Conservation (phyloP, 2,888 invertebrate genomes). For the Cylloceria caligata region DNA sequence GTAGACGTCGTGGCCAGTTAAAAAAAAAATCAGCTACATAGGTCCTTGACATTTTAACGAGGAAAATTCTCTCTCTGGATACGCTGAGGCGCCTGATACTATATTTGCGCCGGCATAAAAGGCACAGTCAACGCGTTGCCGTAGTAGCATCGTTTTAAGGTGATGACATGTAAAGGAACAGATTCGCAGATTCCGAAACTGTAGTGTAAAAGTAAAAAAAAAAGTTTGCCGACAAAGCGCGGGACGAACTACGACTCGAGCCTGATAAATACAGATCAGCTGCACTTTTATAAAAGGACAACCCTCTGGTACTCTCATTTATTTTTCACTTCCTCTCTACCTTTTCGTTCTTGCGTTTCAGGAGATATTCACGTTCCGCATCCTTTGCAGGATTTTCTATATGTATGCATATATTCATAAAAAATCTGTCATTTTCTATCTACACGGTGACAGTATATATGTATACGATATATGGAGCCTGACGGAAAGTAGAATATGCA, state of each 20-base stretch:
- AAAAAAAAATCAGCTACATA: background rate
- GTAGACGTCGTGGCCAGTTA: background rate
- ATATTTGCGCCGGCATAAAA: background rate
- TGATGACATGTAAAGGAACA: slow-evolving; percentile 2
- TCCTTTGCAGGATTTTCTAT: slow-evolving; percentile 23
- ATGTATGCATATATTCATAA: slow-evolving; percentile 7
- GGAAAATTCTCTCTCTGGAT: background rate
- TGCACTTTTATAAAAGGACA: background rate
- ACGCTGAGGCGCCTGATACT: background rate
- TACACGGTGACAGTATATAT: background rate
- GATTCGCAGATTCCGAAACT: background rate
- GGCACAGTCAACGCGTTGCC: background rate
- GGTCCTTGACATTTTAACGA: background rate
- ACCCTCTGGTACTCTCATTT: slow-evolving; percentile 6
- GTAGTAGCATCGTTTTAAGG: slow-evolving; percentile 3
- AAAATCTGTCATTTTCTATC: slow-evolving; percentile 6
- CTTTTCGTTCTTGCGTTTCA: background rate
- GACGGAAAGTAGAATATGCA: slow-evolving; percentile 27
- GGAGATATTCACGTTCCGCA: background rate
- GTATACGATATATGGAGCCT: slow-evolving; percentile 2
- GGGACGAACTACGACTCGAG: background rate
- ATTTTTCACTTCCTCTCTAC: slow-evolving; percentile 11
- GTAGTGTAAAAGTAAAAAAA: slow-evolving; percentile 4
- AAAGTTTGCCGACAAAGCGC: background rate
- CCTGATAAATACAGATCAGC: slow-evolving; percentile 14